Percentiles rank a stretch among this genome's conserved stretches.
These are phyloP conservation scores for Oreochromis aureus DNA, from an alignment of 2,113 vertebrate genomes.

Conservation along the genomic window DNA sequence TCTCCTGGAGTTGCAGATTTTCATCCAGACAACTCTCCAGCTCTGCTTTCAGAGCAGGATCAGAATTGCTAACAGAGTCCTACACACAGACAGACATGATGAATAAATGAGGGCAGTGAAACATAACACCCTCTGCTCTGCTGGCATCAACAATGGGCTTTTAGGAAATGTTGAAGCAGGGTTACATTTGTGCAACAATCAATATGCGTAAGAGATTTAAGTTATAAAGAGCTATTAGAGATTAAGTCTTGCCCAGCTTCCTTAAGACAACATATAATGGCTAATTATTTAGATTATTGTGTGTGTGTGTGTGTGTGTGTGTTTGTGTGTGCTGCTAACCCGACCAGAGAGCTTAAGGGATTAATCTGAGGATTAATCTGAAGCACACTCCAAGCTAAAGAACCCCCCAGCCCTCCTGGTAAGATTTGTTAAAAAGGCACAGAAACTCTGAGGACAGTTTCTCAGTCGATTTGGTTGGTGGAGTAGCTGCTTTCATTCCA, in stretches of 20 bases:
- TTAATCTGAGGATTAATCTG: constrained; percentile 61
- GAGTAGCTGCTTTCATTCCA: background rate
- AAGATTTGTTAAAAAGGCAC: constrained; percentile 16
- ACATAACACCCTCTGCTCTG: constrained; percentile 22
- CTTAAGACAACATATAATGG: constrained; percentile 44
- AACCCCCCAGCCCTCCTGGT: background rate
- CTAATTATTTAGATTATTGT: constrained; percentile 27
- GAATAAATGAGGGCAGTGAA: constrained; percentile 53
- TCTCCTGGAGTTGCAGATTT: constrained; percentile 72
- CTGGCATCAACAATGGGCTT: constrained; percentile 22
- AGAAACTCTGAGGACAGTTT: background rate
- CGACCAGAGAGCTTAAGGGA: constrained; percentile 36
- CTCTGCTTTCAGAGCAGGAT: constrained; percentile 69
- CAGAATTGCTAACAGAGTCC: constrained; percentile 52
- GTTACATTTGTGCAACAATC: constrained; percentile 14
- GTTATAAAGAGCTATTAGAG: constrained; percentile 49
- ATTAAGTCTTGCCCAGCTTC: constrained; percentile 44
- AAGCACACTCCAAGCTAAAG: constrained; percentile 26
- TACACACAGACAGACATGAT: constrained; percentile 44
- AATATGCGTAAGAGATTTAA: constrained; percentile 47
- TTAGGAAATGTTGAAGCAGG: constrained; percentile 14
- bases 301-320: constrained; percentile 8
- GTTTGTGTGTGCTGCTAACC: background rate
- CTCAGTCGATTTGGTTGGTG: background rate
- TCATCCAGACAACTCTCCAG: constrained; percentile 80